These are phyloP conservation scores for Prionace glauca DNA, from an alignment of 2,797 vertebrate genomes.

Conservation along the genomic window DNA sequence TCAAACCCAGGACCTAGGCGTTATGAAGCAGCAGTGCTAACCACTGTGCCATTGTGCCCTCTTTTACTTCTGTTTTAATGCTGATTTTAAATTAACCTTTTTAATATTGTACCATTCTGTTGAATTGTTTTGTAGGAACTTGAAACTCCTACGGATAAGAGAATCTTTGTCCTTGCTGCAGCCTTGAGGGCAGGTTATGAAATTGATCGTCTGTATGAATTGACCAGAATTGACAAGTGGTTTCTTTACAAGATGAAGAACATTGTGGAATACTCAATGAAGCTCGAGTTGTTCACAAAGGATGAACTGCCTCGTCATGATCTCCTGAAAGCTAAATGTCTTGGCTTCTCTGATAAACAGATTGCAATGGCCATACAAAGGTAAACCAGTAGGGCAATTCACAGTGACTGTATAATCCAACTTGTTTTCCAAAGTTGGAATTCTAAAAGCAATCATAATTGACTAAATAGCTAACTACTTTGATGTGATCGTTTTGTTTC, in stretches of 20 bases:
- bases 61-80: not conserved
- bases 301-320: constrained; percentile 68
- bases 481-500: not conserved
- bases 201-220: constrained; percentile 80
- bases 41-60: too few species aligned
- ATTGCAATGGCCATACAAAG: constrained; percentile 86
- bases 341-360: constrained; percentile 96
- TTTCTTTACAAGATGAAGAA: constrained; percentile 96
- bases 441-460: not conserved
- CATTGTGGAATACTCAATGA: constrained; percentile 71
- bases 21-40: too few species aligned
- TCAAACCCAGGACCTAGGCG: too few species aligned
- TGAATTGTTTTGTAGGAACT: constrained; percentile 67
- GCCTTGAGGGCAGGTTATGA: constrained; percentile 76
- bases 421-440: not conserved
- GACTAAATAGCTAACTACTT: not conserved
- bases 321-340: constrained; percentile 81
- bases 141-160: constrained; percentile 88
- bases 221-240: constrained; percentile 95
- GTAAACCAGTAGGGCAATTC: constrained; percentile 51
- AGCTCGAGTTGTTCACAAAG: constrained; percentile 71
- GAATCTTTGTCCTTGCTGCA: constrained; percentile 87
- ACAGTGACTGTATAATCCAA: not conserved
- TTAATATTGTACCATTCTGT: not conserved
- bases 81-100: not conserved